Evolutionary conservation across 2,113 vertebrate genomes (phyloP).

Genomic region (Lathamus discolor): DNA sequence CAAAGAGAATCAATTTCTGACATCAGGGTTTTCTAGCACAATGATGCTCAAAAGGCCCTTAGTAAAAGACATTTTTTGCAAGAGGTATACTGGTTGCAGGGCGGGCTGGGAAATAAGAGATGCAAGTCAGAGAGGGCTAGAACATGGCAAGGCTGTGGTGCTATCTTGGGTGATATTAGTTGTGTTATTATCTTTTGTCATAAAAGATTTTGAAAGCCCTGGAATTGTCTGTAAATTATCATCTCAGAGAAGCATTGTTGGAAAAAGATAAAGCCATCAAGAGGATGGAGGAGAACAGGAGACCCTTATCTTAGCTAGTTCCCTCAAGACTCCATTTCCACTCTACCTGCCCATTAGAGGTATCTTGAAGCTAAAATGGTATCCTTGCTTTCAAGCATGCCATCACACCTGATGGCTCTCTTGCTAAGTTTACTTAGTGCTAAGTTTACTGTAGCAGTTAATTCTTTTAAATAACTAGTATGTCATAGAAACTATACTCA

Average conservation of each 20-base stretch:
- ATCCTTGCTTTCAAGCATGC: neutral
- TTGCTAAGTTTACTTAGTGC: neutral
- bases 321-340: neutral
- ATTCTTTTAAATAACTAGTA: neutral
- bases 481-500: neutral
- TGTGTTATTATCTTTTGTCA: neutral
- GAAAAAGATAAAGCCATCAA: neutral
- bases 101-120: neutral
- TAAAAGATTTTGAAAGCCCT: neutral
- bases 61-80: neutral
- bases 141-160: neutral
- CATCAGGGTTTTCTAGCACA: neutral
- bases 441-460: neutral
- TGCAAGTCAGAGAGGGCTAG: neutral
- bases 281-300: neutral
- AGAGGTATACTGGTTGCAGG: neutral
- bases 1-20: neutral
- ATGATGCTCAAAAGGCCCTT: neutral
- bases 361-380: neutral
- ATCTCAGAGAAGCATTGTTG: neutral
- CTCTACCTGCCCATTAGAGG: neutral
- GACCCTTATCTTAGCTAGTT: neutral
- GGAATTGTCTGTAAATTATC: neutral
- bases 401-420: neutral
- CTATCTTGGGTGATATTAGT: neutral